Conservation (phyloP, 2,113 vertebrate genomes). For the Eolophus roseicapilla region DNA sequence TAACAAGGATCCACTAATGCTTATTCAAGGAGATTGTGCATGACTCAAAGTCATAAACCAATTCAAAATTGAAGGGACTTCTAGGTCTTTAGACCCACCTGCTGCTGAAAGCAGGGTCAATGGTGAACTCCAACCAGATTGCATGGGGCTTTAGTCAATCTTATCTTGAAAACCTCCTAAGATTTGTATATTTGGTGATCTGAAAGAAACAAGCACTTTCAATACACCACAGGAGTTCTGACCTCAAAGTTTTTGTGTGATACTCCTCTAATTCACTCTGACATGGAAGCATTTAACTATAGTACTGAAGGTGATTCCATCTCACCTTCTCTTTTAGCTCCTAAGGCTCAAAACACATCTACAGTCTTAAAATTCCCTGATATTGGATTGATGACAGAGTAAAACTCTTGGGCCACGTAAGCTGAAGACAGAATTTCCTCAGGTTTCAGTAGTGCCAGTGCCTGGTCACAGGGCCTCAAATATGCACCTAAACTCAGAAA, state of each 20-base stretch:
- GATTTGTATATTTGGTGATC: not conserved
- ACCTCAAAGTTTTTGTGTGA: not conserved
- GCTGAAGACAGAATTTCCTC: not conserved
- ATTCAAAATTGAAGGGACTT: not conserved
- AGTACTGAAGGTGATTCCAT: not conserved
- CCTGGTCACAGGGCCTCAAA: not conserved
- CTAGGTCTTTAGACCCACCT: not conserved
- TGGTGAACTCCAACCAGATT: not conserved
- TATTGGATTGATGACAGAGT: not conserved
- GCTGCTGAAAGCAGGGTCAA: not conserved
- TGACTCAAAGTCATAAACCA: not conserved
- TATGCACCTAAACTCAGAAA: not conserved
- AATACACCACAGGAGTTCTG: not conserved
- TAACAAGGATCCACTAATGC: not conserved
- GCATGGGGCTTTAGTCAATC: not conserved
- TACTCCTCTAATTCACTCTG: not conserved
- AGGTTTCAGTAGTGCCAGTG: not conserved
- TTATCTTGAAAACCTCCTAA: not conserved
- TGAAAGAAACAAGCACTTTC: not conserved
- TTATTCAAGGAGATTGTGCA: not conserved
- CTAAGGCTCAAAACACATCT: not conserved
- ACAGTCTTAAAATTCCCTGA: not conserved
- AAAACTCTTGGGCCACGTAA: not conserved
- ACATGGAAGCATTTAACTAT: not conserved
- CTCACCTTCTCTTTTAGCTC: not conserved